Percentiles rank a stretch among this genome's conserved stretches.
Evolutionary conservation across 2,113 vertebrate species (phyloP).

Genomic region (Mesembrinibis cayennensis): DNA sequence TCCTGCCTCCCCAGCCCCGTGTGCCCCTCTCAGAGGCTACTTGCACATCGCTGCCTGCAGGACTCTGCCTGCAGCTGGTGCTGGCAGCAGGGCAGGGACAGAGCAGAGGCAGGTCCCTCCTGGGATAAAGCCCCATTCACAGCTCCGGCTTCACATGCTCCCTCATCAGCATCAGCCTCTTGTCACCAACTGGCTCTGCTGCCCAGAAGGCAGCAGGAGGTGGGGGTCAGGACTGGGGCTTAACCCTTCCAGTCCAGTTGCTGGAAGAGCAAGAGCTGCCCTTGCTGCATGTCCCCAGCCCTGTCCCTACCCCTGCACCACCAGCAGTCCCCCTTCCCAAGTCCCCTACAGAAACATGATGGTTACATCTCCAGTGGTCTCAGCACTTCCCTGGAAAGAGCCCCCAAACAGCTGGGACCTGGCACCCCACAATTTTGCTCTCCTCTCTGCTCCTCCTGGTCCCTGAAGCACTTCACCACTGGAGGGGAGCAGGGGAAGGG

Average conservation of each 20-base stretch:
- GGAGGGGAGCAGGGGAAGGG: neutral
- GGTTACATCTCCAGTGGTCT: neutral
- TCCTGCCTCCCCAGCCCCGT: neutral
- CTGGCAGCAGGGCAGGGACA: constrained; percentile 28
- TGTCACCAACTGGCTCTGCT: constrained; percentile 74
- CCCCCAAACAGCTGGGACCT: neutral
- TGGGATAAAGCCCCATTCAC: constrained; percentile 72
- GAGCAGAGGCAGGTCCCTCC: constrained; percentile 34
- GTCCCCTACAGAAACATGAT: neutral
- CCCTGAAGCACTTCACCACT: neutral
- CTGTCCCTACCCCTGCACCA: neutral
- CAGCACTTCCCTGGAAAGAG: neutral
- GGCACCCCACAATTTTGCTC: neutral
- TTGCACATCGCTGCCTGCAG: neutral
- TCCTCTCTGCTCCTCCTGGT: neutral
- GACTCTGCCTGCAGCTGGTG: constrained; percentile 50
- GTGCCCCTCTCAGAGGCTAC: neutral
- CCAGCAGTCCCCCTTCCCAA: neutral
- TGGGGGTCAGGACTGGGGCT: constrained; percentile 22
- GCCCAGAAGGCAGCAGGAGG: constrained; percentile 19
- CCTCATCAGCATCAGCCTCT: constrained; percentile 73
- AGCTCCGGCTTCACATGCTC: constrained; percentile 59
- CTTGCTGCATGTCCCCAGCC: neutral
- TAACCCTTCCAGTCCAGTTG: neutral
- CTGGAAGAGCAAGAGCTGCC: neutral